A percentile compares a stretch with the other conserved stretches of the same genome.
phyloP scores from a whole-genome alignment of 2,113 vertebrate species.

The Thalassarche chlororhynchos region DNA sequence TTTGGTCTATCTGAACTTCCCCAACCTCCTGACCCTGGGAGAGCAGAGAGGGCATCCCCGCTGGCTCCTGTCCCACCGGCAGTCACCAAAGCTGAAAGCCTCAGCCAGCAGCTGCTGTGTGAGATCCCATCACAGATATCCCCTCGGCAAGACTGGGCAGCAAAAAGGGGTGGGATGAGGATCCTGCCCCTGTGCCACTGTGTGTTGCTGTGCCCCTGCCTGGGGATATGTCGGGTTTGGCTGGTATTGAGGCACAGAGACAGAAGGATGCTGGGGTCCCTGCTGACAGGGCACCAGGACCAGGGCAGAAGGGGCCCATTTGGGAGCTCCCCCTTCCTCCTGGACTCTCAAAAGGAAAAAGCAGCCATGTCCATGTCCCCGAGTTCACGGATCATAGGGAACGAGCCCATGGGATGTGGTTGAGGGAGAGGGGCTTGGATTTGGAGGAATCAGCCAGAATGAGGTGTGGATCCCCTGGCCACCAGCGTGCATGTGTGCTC shows the following conservation, averaged over 20 bases:
- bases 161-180: background rate
- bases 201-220: background rate
- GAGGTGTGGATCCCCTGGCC: background rate
- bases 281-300: background rate
- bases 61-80: background rate
- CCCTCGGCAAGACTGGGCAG: background rate
- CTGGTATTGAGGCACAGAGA: background rate
- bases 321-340: background rate
- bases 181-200: background rate
- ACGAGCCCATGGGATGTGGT: background rate
- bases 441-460: background rate
- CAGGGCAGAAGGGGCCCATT: background rate
- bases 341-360: background rate
- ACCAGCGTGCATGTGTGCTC: accelerated
- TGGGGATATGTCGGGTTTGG: accelerated
- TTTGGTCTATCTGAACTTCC: background rate
- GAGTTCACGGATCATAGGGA: background rate
- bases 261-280: background rate
- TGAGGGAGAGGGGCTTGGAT: background rate
- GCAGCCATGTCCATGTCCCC: background rate
- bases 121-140: background rate
- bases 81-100: background rate
- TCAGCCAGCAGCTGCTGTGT: background rate
- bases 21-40: background rate
- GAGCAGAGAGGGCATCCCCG: background rate